These are phyloP conservation scores for Latrodectus hesperus DNA, from an alignment of 2,888 invertebrate genomes.

Conservation along the genomic window DNA sequence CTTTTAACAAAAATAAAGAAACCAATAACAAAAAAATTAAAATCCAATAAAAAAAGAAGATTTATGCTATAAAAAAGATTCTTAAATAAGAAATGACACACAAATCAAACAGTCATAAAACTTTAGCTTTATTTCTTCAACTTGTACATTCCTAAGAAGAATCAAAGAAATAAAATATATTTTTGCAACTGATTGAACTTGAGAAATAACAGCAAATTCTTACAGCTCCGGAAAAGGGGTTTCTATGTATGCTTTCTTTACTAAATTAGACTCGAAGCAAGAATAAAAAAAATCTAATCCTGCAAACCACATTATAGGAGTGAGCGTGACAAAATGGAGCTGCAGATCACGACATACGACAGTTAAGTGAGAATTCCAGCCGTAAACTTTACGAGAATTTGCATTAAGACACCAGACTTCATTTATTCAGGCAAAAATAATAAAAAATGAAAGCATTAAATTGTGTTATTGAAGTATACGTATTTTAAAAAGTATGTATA, in stretches of 20 bases:
- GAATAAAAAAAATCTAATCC: background rate
- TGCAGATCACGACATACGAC: constrained; percentile 17
- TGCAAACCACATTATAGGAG: background rate
- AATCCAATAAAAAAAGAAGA: no score
- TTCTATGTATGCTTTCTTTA: background rate
- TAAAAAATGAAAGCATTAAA: no score
- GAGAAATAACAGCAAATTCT: background rate
- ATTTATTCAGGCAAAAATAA: background rate
- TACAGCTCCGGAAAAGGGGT: background rate
- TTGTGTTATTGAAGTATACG: no score
- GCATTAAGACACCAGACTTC: constrained; percentile 3
- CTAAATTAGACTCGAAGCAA: background rate
- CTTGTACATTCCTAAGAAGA: background rate
- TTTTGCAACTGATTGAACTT: background rate
- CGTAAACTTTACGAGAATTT: constrained; percentile 13
- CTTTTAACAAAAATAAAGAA: no score
- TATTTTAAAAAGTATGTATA: no score
- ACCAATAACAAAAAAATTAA: no score
- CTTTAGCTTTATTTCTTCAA: no score
- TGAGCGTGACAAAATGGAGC: constrained; percentile 5
- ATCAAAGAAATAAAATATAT: background rate
- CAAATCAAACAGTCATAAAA: no score
- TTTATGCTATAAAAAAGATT: no score
- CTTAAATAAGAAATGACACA: no score
- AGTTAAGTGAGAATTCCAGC: constrained; percentile 11